These are phyloP conservation scores for Todus mexicanus DNA, from an alignment of 2,797 vertebrate species.

Conservation along the genomic window DNA sequence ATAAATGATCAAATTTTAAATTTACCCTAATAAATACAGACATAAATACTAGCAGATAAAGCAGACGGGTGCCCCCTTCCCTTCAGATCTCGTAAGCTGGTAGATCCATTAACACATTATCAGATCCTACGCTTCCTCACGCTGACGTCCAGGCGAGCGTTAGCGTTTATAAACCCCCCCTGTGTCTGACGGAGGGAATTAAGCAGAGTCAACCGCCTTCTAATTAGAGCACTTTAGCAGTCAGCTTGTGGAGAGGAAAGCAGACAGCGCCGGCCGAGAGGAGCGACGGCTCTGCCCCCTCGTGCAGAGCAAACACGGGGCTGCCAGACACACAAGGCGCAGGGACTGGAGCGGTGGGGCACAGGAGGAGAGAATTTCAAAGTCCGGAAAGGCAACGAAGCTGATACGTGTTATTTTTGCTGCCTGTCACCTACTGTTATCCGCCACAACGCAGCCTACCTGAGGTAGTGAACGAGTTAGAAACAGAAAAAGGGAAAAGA, in stretches of 20 bases:
- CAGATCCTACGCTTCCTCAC: background rate
- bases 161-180: background rate
- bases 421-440: background rate
- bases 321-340: background rate
- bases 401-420: rapidly evolving
- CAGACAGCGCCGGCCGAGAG: background rate
- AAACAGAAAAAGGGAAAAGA: background rate
- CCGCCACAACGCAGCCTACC: background rate
- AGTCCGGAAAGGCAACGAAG: background rate
- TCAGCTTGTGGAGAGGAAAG: background rate
- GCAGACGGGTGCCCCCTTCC: background rate
- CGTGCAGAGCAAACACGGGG: background rate
- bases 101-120: background rate
- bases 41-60: background rate
- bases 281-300: background rate
- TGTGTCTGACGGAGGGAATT: background rate
- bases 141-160: background rate
- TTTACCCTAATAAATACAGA: too few relatives aligned
- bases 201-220: background rate
- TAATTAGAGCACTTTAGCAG: background rate
- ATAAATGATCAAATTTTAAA: background rate
- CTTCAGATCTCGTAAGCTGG: background rate
- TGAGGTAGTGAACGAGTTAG: background rate
- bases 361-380: background rate
- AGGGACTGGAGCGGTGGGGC: background rate